Evolutionary conservation across 2,797 vertebrate species (phyloP).

Genomic region (Smutsia temminckii): DNA sequence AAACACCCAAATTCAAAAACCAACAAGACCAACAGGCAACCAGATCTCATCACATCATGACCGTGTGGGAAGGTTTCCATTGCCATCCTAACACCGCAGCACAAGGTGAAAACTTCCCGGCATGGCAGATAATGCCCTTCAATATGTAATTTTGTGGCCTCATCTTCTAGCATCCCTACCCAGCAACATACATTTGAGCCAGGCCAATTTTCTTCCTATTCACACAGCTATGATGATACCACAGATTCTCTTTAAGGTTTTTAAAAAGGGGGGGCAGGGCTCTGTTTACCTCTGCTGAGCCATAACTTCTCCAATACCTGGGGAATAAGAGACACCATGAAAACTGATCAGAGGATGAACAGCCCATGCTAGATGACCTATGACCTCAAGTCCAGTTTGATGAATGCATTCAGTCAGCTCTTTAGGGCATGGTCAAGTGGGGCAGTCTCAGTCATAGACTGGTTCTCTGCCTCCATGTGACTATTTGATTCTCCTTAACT

Average conservation of each 20-base stretch:
- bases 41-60: not conserved
- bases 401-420: not conserved
- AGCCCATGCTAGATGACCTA: not conserved
- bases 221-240: not conserved
- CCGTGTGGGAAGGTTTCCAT: not conserved
- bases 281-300: not conserved
- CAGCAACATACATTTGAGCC: not conserved
- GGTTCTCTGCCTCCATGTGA: not conserved
- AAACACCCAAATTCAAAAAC: not conserved
- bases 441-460: not conserved
- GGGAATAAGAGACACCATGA: not conserved
- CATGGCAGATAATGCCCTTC: not conserved
- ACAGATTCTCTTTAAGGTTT: not conserved
- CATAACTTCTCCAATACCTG: not conserved
- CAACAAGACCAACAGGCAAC: not conserved
- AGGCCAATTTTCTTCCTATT: not conserved
- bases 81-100: rapidly evolving
- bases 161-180: not conserved
- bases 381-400: not conserved
- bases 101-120: not conserved
- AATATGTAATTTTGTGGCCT: not conserved
- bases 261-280: not conserved
- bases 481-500: constrained; percentile 6
- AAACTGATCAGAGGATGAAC: not conserved
- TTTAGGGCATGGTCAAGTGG: not conserved